These are phyloP conservation scores for Lamproptera curius DNA, from an alignment of 2,888 invertebrate species.

Conservation along the genomic window DNA sequence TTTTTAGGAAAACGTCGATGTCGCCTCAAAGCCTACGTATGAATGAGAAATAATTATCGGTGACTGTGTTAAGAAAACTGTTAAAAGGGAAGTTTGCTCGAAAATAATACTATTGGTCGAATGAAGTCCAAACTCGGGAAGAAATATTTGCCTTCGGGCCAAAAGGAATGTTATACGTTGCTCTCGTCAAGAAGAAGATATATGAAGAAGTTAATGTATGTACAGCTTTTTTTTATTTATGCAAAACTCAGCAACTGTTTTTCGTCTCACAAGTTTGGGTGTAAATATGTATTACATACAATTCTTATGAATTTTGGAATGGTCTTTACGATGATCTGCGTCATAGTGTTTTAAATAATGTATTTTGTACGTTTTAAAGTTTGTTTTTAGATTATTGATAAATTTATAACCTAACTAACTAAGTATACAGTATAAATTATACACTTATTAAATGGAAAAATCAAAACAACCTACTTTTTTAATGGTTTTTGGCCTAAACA, in stretches of 20 bases:
- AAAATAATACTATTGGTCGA: slow-evolving; percentile 43
- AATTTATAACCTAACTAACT: too few species aligned
- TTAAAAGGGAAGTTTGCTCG: slow-evolving; percentile 30
- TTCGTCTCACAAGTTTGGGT: too few species aligned
- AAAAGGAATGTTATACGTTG: slow-evolving; percentile 79
- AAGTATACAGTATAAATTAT: too few species aligned
- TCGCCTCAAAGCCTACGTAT: slow-evolving; percentile 21
- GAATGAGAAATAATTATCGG: slow-evolving; percentile 23
- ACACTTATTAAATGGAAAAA: too few species aligned
- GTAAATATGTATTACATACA: too few species aligned
- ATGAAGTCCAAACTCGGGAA: slow-evolving; percentile 74
- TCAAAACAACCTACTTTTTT: too few species aligned
- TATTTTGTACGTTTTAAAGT: too few species aligned
- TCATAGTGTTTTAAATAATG: too few species aligned
- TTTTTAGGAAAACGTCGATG: slow-evolving; percentile 32
- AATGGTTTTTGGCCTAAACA: too few species aligned
- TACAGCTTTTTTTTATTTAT: slow-evolving; percentile 36
- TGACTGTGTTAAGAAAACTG: slow-evolving; percentile 19
- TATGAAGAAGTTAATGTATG: slow-evolving; percentile 83
- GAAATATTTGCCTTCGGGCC: slow-evolving; percentile 79
- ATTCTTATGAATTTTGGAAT: too few species aligned
- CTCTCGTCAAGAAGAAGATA: slow-evolving; percentile 80
- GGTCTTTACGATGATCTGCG: too few species aligned
- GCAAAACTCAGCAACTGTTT: not conserved
- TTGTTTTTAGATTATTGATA: too few species aligned